Evolutionary conservation across 2,797 vertebrate genomes (phyloP).

Genomic region (Cheirogaleus major): DNA sequence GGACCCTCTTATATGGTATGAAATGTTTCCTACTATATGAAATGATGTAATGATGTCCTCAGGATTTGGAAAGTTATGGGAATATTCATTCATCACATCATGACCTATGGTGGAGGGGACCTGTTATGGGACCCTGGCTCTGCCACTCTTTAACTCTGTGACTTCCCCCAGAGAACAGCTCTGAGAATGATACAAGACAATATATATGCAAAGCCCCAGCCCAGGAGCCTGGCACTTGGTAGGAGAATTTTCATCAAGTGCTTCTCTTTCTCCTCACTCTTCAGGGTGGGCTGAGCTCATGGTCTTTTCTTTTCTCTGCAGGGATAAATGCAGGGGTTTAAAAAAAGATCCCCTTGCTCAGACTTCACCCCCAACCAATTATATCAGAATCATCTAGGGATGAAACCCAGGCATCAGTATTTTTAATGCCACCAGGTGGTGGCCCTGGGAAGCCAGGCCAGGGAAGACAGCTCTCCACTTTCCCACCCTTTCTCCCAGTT

Average conservation of each 20-base stretch:
- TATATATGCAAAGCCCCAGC: no score
- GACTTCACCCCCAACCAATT: background rate
- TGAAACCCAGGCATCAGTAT: background rate
- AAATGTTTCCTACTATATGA: background rate
- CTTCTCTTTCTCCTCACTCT: background rate
- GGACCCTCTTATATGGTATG: background rate
- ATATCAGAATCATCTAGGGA: background rate
- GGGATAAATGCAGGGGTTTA: background rate
- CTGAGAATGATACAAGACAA: background rate
- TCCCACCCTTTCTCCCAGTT: background rate
- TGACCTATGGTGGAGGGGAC: accelerated
- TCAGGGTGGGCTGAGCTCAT: background rate
- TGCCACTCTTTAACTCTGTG: background rate
- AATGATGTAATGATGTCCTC: background rate
- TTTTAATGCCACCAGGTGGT: background rate
- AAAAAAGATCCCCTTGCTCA: background rate
- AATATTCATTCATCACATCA: background rate
- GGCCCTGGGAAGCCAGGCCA: background rate
- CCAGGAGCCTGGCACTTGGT: background rate
- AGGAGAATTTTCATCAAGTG: background rate
- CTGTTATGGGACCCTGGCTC: background rate
- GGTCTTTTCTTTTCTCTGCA: background rate
- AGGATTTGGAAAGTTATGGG: background rate
- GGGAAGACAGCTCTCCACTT: background rate
- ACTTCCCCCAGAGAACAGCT: background rate